Percentiles rank a stretch among this genome's conserved stretches.
phyloP scores from a whole-genome alignment of 2,797 vertebrate species.

The Cynodonichthys magdalenae region DNA sequence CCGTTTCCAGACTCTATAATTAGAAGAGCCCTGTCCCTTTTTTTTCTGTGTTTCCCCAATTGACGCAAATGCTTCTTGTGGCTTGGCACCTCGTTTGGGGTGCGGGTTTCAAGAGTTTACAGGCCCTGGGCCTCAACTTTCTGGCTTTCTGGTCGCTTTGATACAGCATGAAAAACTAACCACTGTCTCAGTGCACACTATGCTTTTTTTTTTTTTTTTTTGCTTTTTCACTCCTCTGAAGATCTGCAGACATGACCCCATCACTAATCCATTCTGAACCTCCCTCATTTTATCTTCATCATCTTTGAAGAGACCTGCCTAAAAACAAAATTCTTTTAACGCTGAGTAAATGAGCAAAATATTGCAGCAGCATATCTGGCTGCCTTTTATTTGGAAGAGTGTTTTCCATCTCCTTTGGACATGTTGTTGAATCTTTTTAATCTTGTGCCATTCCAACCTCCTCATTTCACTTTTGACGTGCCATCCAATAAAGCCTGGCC shows the following conservation, averaged over 20 bases:
- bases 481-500: constrained; percentile 76
- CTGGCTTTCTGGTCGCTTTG: constrained; percentile 91
- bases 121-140: constrained; percentile 86
- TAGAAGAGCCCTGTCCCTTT: constrained; percentile 91
- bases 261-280: constrained; percentile 21
- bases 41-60: constrained; percentile 94
- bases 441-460: constrained; percentile 68
- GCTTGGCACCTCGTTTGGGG: constrained; percentile 99
- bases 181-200: constrained; percentile 86
- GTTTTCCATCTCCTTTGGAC: constrained; percentile 60
- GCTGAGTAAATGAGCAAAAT: constrained; percentile 62
- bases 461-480: constrained; percentile 77
- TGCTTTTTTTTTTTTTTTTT: constrained; percentile 80
- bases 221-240: constrained; percentile 46
- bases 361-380: constrained; percentile 54
- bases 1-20: constrained; percentile 99
- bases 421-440: constrained; percentile 71
- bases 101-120: constrained; percentile 92
- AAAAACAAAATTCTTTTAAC: constrained; percentile 34
- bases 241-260: constrained; percentile 39
- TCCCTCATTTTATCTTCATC: constrained; percentile 35
- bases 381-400: constrained; percentile 33
- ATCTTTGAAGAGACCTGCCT: constrained; percentile 27
- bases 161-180: constrained; percentile 97
- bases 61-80: constrained; percentile 99